Evolutionary conservation across 2,888 invertebrate genomes (phyloP), one percentile per base, ranked within the genome.

Genomic region (Trachelus tabidus): DNA sequence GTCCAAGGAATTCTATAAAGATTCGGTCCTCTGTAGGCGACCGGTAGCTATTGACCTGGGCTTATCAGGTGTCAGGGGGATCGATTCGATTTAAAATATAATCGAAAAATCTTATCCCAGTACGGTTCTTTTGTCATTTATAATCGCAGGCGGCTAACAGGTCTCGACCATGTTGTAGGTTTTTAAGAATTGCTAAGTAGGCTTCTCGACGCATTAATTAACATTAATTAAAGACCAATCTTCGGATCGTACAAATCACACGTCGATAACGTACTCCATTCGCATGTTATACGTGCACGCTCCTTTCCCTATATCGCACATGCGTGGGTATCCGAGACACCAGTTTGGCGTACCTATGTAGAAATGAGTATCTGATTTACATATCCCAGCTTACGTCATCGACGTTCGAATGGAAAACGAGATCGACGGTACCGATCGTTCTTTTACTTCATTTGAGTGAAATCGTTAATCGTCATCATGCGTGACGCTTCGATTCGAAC

Each of bases 111-210:
- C 77, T 76, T 77, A 77, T 76, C 75, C 81, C 77, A 80, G 82
- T 84, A 80, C 81, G 81, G 80, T 82, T 82, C 84, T 84, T 83
- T 79, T 79, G 76, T 77, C 82, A 85, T 85, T 83, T 83, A 85
- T 85, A 83, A 85, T 75, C 80, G 75, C 79, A 79, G 77, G 76
- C 76, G 76, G 75, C 73, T 79, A 78, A 78, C 73, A 37, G 76
- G 77, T 68, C 71, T 35, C 68, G 40, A 76, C 75, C 12, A n/a
- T 34, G n/a, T n/a, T n/a, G 15, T 12, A 23, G 11, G 6, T 35
- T 33, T 69, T 34, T 81, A 73, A 76, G 82, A 81, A 56, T 56
- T 23, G 56, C 56, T 56, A 56, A 56, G 56, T 56, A 56, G 56
- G 56, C 56, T 23, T 9, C 56, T 23, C 83, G 84, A 80, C 79